A percentile compares a stretch with the other conserved stretches of the same genome.
Conservation (phyloP, 2,113 vertebrate species). For the Opisthocomus hoazin region DNA sequence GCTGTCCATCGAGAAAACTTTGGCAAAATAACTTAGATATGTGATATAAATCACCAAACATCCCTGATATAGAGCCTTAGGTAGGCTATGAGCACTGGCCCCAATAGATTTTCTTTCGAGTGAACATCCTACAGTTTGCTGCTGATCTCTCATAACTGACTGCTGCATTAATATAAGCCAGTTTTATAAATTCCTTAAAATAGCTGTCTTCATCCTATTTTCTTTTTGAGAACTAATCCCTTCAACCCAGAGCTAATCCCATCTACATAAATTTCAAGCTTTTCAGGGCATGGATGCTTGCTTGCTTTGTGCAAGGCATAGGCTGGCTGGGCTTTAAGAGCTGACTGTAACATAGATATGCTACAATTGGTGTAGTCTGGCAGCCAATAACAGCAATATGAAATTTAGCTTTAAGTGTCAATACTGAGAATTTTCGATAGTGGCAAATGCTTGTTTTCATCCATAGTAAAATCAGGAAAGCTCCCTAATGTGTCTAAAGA, state of each 20-base stretch:
- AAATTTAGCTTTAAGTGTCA: neutral
- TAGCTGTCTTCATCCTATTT: neutral
- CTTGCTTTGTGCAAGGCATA: neutral
- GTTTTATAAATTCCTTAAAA: conserved; percentile 9
- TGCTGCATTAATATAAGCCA: neutral
- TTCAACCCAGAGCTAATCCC: neutral
- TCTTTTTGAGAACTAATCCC: neutral
- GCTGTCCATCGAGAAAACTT: neutral
- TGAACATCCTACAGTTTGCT: neutral
- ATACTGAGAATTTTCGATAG: neutral
- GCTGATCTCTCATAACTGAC: neutral
- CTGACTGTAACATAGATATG: neutral
- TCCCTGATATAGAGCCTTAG: neutral
- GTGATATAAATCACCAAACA: neutral
- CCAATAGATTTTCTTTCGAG: neutral
- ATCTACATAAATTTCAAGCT: neutral
- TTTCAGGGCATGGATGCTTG: neutral
- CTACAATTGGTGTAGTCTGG: neutral
- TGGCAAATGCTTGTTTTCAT: neutral
- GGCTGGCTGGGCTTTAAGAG: neutral
- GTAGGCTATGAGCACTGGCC: neutral
- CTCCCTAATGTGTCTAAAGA: conserved; percentile 14
- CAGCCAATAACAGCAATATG: neutral
- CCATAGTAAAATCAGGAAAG: conserved; percentile 7
- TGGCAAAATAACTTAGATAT: neutral